Evolutionary conservation across 2,113 vertebrate species (phyloP), one percentile per base, ranked within the genome.

Genomic region (Phaethornis superciliosus): DNA sequence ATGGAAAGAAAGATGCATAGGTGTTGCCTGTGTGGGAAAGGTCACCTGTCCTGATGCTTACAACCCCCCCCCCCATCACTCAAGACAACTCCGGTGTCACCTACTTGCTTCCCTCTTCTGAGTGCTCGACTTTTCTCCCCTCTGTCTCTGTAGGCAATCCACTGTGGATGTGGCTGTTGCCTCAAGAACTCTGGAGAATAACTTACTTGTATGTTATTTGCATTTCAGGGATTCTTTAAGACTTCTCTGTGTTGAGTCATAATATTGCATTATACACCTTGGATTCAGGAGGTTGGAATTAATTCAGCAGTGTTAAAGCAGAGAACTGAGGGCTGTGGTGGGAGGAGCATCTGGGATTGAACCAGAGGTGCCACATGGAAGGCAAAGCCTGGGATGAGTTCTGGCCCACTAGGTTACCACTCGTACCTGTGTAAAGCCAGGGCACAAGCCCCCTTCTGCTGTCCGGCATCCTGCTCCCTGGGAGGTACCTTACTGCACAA

Each of bases 341-440:
- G 54, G 46, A 88, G 26, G 12, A 62, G 55, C 9, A 58, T 46
- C 51, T 88, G 0, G 0, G 51, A 9, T 40, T 0, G 30, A 80
- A 15, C 17, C 1, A 2, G 22, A 71, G 82, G 28, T 22, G 19
- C 17, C 0, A 0, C 3, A 1, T 4, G 8, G 27, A 58, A 68
- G 15, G 68, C 35, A 56, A 55, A 74, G 46, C 3, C 1, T 17
- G 23, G 58, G 26, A 27, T 33, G 47, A 12, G 24, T 19, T 70
- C 55, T 78, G 54, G 28, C 7, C 59, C 1, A 5, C 55, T 86
- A 47, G 33, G 33, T 59, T 30, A 32, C 44, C 30, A 11, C 69
- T 65, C 46, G 28, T 19, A 58, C 24, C n/a, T 52, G 56, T 40
- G 47, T 32, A 83, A 40, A 59, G 27, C 4, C 1, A 35, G 60